These are phyloP conservation scores for Syncerus caffer DNA, from an alignment of 2,797 vertebrate species.

Conservation along the genomic window DNA sequence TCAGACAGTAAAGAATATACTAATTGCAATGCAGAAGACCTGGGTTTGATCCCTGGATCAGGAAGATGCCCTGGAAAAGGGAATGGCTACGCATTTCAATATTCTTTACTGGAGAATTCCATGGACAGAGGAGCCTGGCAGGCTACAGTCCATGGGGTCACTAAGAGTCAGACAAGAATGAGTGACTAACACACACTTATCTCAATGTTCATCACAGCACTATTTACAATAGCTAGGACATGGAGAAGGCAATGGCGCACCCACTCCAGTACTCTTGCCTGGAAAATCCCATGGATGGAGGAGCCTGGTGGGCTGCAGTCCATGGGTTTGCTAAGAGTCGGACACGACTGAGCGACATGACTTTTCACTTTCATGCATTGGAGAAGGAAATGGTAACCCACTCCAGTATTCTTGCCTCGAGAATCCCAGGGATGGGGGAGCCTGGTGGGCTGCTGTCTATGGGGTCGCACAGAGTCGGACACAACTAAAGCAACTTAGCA, in stretches of 20 bases:
- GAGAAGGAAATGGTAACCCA: too few species aligned
- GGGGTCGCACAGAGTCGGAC: too few species aligned
- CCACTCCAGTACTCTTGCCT: too few species aligned
- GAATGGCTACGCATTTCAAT: background rate
- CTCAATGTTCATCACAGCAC: background rate
- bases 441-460: too few species aligned
- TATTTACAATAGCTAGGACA: background rate
- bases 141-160: background rate
- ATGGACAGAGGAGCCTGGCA: background rate
- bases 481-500: too few species aligned
- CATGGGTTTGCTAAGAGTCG: too few species aligned
- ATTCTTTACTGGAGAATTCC: background rate
- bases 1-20: background rate
- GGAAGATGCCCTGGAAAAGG: background rate
- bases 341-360: too few species aligned
- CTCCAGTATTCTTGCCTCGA: too few species aligned
- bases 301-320: too few species aligned
- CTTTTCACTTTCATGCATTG: too few species aligned
- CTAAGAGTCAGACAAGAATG: background rate
- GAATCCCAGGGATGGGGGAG: too few species aligned
- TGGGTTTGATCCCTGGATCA: background rate
- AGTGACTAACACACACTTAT: background rate
- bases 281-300: too few species aligned
- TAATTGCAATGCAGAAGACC: background rate
- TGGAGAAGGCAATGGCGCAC: background rate